Conservation (phyloP, 2,888 invertebrate genomes). For the Punctoribates punctum region DNA sequence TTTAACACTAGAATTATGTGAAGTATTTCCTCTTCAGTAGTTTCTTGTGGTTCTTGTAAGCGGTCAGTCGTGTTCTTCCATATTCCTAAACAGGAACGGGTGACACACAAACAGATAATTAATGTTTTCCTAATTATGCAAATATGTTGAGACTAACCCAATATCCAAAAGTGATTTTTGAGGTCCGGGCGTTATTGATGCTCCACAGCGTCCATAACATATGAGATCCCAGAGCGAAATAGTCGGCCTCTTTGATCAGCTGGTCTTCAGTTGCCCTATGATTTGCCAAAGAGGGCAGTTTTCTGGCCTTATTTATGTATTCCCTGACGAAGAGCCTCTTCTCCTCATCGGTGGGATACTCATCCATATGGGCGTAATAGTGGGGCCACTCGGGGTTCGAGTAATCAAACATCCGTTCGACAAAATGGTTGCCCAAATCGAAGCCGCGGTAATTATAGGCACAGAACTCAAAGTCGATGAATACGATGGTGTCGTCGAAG, state of each 20-base stretch:
- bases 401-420: slow-evolving; percentile 85
- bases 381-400: slow-evolving; percentile 71
- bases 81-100: slow-evolving; percentile 61
- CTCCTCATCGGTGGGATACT: slow-evolving; percentile 73
- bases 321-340: slow-evolving; percentile 54
- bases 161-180: slow-evolving; percentile 88
- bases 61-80: slow-evolving; percentile 62
- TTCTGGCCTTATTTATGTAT: slow-evolving; percentile 37
- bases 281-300: background rate
- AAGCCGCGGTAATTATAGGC: slow-evolving; percentile 87
- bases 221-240: slow-evolving; percentile 81
- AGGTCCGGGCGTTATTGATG: slow-evolving; percentile 77
- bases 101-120: background rate
- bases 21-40: slow-evolving; percentile 44
- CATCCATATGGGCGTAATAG: slow-evolving; percentile 65
- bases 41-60: slow-evolving; percentile 59
- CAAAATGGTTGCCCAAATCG: slow-evolving; percentile 90
- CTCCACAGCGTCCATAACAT: slow-evolving; percentile 94
- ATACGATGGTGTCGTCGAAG: slow-evolving; percentile 59
- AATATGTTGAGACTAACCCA: slow-evolving; percentile 66
- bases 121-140: too few species aligned
- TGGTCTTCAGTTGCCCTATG: slow-evolving; percentile 49
- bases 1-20: background rate
- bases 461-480: slow-evolving; percentile 92
- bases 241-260: slow-evolving; percentile 70